Percentiles rank a stretch among this genome's conserved stretches.
Evolutionary conservation across 2,888 invertebrate species (phyloP).

Genomic region (Agrochola lota): DNA sequence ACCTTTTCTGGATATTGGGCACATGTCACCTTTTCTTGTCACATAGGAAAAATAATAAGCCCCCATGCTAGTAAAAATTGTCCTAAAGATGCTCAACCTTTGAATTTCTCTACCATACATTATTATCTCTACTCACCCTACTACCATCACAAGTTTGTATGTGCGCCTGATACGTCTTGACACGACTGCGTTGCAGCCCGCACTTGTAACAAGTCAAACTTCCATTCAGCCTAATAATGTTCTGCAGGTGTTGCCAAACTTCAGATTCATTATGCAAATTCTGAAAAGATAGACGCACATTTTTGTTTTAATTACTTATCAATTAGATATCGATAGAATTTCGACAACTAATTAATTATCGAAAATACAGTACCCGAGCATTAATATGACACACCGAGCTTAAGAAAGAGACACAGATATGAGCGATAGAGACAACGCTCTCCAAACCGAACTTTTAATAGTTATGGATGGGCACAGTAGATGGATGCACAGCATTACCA

Average conservation of each 20-base stretch:
- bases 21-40: neutral
- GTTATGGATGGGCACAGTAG: neutral
- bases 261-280: slow-evolving; percentile 60
- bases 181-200: slow-evolving; percentile 60
- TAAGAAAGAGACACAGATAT: neutral
- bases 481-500: neutral
- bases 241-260: slow-evolving; percentile 68
- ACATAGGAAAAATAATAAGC: neutral
- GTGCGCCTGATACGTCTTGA: slow-evolving; percentile 58
- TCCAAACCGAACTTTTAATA: neutral
- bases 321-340: neutral
- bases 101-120: neutral
- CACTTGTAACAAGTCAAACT: slow-evolving; percentile 66
- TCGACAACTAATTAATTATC: neutral
- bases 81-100: too few relatives aligned
- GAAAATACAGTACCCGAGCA: neutral
- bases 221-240: slow-evolving; percentile 59
- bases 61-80: neutral
- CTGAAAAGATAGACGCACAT: slow-evolving; percentile 33
- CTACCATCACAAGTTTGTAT: slow-evolving; percentile 56
- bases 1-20: neutral
- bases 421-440: neutral
- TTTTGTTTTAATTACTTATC: neutral
- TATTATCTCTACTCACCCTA: slow-evolving; percentile 43
- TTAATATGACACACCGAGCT: too few relatives aligned